Percentiles rank a stretch among this genome's conserved stretches.
Conservation (phyloP, 2,888 invertebrate genomes). For the Nomada goodeniana region DNA sequence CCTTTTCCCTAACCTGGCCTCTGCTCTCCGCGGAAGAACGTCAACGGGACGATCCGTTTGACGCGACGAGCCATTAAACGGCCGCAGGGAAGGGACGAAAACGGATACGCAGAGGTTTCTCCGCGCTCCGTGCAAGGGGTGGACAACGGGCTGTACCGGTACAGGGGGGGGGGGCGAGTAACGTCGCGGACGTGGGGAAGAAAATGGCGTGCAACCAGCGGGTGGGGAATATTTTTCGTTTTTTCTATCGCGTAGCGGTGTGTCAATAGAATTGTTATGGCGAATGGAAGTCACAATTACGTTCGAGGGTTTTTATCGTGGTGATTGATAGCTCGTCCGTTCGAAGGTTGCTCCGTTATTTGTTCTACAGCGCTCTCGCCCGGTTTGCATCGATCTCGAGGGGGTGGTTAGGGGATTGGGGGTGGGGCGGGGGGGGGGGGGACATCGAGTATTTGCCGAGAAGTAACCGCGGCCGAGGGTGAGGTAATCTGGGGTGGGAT, state of each 20-base stretch:
- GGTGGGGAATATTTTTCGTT: constrained; percentile 11
- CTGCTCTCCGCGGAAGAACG: constrained; percentile 57
- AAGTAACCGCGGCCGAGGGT: constrained; percentile 9
- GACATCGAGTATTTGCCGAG: constrained; percentile 7
- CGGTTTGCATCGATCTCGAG: not conserved
- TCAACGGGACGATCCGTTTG: constrained; percentile 67
- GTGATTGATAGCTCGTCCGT: not conserved
- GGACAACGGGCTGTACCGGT: not conserved
- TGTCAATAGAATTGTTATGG: no score
- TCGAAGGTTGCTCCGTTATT: not conserved
- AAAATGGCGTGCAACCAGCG: constrained; percentile 47
- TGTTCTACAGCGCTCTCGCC: not conserved
- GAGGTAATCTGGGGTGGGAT: constrained; percentile 75
- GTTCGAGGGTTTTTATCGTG: not conserved
- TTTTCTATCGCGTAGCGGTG: no score
- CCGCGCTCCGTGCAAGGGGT: constrained; percentile 1
- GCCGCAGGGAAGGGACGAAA: constrained; percentile 13
- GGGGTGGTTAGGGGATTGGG: not conserved
- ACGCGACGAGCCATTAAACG: constrained; percentile 34
- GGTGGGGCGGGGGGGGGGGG: no score
- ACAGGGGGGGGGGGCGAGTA: constrained; percentile 16
- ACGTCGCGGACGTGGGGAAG: constrained; percentile 2
- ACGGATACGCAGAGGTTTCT: constrained; percentile 43
- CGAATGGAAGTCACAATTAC: no score
- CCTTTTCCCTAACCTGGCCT: constrained; percentile 30